Evolutionary conservation across 2,113 vertebrate genomes (phyloP).

Genomic region (Anolis carolinensis): DNA sequence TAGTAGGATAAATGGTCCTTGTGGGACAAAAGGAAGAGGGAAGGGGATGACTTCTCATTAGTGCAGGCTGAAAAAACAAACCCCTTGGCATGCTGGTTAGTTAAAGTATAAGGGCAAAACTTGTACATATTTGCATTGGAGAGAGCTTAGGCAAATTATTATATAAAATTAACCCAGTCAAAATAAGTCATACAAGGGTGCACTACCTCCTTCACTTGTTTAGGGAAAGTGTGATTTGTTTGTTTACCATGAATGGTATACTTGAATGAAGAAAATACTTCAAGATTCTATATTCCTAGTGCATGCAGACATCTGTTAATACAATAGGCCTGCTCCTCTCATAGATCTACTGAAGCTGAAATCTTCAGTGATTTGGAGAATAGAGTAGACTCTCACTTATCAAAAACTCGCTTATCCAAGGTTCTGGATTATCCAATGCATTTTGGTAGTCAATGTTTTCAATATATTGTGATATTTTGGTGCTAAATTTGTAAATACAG

Average conservation of each 20-base stretch:
- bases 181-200: conserved; percentile 34
- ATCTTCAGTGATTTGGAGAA: neutral
- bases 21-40: conserved; percentile 34
- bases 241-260: conserved; percentile 35
- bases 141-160: conserved; percentile 59
- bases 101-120: conserved; percentile 64
- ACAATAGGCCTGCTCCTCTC: neutral
- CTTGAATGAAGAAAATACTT: neutral
- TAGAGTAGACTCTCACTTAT: no score
- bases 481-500: no score
- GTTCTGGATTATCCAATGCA: no score
- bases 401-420: no score
- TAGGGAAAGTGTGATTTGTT: conserved; percentile 40
- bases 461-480: no score
- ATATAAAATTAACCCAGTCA: conserved; percentile 34
- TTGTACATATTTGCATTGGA: conserved; percentile 47
- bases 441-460: no score
- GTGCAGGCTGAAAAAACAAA: conserved; percentile 58
- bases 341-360: neutral
- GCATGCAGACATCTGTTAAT: neutral
- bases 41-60: conserved; percentile 55
- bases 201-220: conserved; percentile 19
- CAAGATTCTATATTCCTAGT: conserved; percentile 30
- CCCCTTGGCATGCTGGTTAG: conserved; percentile 60
- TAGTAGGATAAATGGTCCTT: conserved; percentile 22